A percentile compares a stretch with the other conserved stretches of the same genome.
Conservation (phyloP, 2,113 vertebrate species). For the Bujurquina vittata region DNA sequence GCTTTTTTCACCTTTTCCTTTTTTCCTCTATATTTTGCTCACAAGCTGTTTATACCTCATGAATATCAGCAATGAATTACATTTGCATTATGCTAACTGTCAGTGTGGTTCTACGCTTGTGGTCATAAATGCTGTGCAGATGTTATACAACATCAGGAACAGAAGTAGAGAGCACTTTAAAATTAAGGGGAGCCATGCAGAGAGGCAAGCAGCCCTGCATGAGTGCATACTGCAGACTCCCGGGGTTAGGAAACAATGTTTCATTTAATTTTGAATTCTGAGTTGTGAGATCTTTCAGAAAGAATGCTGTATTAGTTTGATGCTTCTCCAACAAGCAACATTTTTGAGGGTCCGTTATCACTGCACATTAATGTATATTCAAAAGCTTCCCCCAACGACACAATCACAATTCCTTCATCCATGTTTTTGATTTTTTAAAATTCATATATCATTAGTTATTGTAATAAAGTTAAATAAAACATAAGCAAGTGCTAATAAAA, state of each 20-base stretch:
- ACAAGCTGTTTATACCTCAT: background rate
- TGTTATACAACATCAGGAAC: slow-evolving; percentile 15
- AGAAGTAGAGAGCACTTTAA: slow-evolving; percentile 16
- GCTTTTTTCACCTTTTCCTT: background rate
- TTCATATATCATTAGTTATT: background rate
- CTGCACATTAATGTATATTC: background rate
- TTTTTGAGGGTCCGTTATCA: background rate
- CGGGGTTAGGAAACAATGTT: background rate
- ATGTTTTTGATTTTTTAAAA: background rate
- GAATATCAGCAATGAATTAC: background rate
- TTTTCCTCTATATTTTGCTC: background rate
- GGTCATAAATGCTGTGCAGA: slow-evolving; percentile 44
- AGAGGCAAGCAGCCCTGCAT: background rate
- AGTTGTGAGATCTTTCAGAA: background rate
- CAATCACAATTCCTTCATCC: background rate
- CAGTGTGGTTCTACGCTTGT: background rate
- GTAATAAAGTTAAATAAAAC: background rate
- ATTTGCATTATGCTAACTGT: slow-evolving; percentile 29
- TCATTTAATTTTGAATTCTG: slow-evolving; percentile 15
- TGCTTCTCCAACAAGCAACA: background rate
- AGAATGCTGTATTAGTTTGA: background rate
- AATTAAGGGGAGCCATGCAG: background rate
- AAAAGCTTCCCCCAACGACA: background rate
- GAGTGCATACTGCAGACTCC: background rate
- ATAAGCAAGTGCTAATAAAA: background rate